Evolutionary conservation across 2,888 invertebrate species (phyloP).

Genomic region (Diaperis boleti): DNA sequence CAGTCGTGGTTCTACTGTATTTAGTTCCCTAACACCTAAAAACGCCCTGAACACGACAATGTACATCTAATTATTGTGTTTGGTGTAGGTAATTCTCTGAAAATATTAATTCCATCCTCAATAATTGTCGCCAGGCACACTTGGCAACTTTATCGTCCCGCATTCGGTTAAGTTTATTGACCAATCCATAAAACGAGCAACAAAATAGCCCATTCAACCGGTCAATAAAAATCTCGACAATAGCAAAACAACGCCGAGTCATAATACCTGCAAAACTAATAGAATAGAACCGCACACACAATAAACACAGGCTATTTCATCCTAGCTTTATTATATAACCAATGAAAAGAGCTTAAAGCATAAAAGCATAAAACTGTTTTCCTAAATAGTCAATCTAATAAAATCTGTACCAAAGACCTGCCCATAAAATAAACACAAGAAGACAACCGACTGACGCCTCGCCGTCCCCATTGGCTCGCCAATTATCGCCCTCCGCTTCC

Average conservation of each 20-base stretch:
- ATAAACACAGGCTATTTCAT: slow-evolving; percentile 53
- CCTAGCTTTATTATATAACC: slow-evolving; percentile 57
- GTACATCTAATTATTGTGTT: too few relatives aligned
- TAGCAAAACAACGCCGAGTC: slow-evolving; percentile 43
- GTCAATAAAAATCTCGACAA: slow-evolving; percentile 27
- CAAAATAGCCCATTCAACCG: slow-evolving; percentile 5
- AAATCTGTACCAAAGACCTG: slow-evolving; percentile 64
- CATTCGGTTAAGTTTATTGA: slow-evolving; percentile 17
- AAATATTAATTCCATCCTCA: too few relatives aligned
- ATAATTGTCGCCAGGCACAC: too few relatives aligned
- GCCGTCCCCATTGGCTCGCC: slow-evolving; percentile 58
- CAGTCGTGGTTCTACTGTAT: too few relatives aligned
- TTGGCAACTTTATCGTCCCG: neutral
- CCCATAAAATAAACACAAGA: slow-evolving; percentile 65
- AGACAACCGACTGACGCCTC: slow-evolving; percentile 60
- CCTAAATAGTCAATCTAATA: slow-evolving; percentile 66
- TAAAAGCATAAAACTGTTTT: slow-evolving; percentile 66
- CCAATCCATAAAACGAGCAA: slow-evolving; percentile 1
- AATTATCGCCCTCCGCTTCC: slow-evolving; percentile 53
- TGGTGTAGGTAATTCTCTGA: too few relatives aligned
- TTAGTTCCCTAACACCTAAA: too few relatives aligned
- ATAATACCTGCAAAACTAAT: slow-evolving; percentile 51
- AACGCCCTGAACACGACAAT: too few relatives aligned
- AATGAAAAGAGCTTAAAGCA: slow-evolving; percentile 61
- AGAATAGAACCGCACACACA: slow-evolving; percentile 55